Base-by-base conservation (phyloP, 2,888 invertebrate genomes). In the Alsophila aescularia region DNA sequence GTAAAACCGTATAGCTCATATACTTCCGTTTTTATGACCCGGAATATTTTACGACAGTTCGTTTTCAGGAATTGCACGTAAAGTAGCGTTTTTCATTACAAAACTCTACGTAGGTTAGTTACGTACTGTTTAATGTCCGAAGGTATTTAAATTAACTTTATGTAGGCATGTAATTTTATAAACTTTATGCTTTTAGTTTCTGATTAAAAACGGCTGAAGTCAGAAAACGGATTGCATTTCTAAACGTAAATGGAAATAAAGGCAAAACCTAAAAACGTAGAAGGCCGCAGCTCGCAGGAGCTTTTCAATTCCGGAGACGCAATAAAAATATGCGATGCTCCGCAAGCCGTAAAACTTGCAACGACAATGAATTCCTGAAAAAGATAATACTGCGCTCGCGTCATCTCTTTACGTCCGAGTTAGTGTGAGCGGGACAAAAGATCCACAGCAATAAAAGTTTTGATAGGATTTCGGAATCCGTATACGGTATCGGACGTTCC, bases 301-400 rank as follows among this genome's bases (percentile, higher is more conserved):
- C 81, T 81, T 85, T 85, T 86, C 85, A 87, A 87, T 86, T 80
- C 79, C 55, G 50, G 40, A 81, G 81, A 85, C 73, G 85, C 84
- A 89, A 87, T 90, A 90, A 90, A 90, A 90, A 90, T 90, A 90
- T 91, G 87, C 83, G 78, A 87, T 79, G 79, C 80, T 82, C 79
- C 78, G 75, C 79, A 73, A 79, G 76, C 75, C 85, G 85, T 90
- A 90, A 91, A 91, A 89, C 83, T 84, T 64, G 77, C 78, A 78
- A 85, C 87, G 88, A 89, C 90, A 87, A 89, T 91, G 90, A 90
- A 90, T 91, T 88, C 81, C 85, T 86, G 87, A 86, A 90, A 90
- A 89, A 88, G 87, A 88, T 87, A 83, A 85, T 86, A 77, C 79
- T 71, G 71, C 69, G 62, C 72, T 75, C 72, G 73, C 77, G 79